Evolutionary conservation across 2,797 vertebrate genomes (phyloP).

Genomic region (Microchirus variegatus): DNA sequence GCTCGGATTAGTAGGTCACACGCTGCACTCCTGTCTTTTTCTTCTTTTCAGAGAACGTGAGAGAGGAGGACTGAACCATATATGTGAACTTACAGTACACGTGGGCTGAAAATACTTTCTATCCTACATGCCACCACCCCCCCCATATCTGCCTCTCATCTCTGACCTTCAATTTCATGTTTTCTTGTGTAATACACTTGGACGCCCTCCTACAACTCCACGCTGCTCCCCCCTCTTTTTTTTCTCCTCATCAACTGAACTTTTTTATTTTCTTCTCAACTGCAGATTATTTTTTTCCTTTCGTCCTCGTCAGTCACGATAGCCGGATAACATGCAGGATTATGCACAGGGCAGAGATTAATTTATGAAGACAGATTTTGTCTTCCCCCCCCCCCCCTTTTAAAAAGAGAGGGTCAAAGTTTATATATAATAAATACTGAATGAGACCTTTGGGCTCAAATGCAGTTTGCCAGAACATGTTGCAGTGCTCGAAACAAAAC

Average conservation of each 20-base stretch:
- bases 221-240: background rate
- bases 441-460: constrained; percentile 28
- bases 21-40: background rate
- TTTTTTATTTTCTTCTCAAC: constrained; percentile 5
- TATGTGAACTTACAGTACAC: constrained; percentile 33
- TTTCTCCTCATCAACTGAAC: constrained; percentile 1
- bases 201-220: constrained; percentile 16
- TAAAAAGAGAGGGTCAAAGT: constrained; percentile 25
- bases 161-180: constrained; percentile 24
- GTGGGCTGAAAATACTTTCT: constrained; percentile 28
- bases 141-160: constrained; percentile 7
- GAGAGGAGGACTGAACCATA: constrained; percentile 17
- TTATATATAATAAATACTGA: constrained; percentile 30
- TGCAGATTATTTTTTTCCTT: constrained; percentile 2
- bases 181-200: constrained; percentile 41
- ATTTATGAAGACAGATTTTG: no score
- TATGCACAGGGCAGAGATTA: background rate
- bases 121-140: constrained; percentile 7
- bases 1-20: constrained; percentile 34
- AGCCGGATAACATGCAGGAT: no score
- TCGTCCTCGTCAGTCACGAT: constrained; percentile 7
- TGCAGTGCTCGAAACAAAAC: constrained; percentile 52
- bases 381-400: no score
- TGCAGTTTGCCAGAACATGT: constrained; percentile 47
- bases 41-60: background rate